Conservation (phyloP, 2,888 invertebrate genomes). For the Cerastoderma edule region DNA sequence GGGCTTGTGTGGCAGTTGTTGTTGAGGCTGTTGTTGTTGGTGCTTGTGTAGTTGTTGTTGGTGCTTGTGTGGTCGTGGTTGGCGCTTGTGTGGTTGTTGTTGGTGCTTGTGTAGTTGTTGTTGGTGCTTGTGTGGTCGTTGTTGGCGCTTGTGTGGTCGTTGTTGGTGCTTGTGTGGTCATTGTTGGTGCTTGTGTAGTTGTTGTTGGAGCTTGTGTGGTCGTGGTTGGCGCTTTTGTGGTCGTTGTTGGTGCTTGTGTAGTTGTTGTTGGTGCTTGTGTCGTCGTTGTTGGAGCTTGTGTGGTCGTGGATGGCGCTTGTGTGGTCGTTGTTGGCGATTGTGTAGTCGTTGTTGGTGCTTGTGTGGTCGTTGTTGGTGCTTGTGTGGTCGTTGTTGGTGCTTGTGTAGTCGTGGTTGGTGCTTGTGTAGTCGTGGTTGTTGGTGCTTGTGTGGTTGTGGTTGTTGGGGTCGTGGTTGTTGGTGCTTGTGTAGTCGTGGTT, state of each 20-base stretch:
- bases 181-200: background rate
- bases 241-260: background rate
- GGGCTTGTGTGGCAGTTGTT: background rate
- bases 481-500: background rate
- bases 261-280: slow-evolving; percentile 8
- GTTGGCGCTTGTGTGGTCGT: background rate
- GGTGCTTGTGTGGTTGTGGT: background rate
- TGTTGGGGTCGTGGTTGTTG: background rate
- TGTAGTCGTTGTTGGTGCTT: background rate
- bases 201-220: background rate
- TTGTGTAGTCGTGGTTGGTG: background rate
- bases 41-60: background rate
- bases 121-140: background rate
- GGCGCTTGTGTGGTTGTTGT: background rate
- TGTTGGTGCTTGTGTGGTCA: background rate
- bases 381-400: slow-evolving; percentile 2
- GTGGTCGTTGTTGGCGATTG: slow-evolving; percentile 3
- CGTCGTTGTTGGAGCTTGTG: background rate
- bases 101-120: background rate
- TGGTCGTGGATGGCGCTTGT: background rate
- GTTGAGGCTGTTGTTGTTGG: background rate
- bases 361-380: background rate
- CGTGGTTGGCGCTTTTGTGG: background rate
- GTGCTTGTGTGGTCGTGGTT: background rate
- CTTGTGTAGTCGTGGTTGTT: background rate